Percentiles rank a stretch among this genome's conserved stretches.
These are phyloP conservation scores for Danio choprae DNA, from an alignment of 2,797 vertebrate species.

Conservation along the genomic window DNA sequence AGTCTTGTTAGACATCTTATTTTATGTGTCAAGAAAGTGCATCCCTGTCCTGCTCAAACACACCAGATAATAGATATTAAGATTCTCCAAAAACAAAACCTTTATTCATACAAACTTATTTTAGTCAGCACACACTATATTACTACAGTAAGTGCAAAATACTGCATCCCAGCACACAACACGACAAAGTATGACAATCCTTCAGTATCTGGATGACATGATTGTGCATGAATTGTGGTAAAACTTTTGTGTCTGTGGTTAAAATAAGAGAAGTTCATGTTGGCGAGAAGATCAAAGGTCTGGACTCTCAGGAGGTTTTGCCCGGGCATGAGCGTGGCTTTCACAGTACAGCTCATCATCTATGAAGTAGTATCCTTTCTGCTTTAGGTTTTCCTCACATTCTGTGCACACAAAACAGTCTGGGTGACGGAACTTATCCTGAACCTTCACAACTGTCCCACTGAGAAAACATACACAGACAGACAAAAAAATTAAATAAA, in stretches of 20 bases:
- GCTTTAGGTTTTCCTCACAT: constrained; percentile 95
- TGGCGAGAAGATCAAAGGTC: constrained; percentile 88
- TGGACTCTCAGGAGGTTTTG: constrained; percentile 90
- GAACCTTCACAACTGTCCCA: constrained; percentile 94
- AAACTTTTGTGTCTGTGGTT: constrained; percentile 6
- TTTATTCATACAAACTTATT: constrained; percentile 4
- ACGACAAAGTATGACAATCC: not conserved
- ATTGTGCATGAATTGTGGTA: not conserved
- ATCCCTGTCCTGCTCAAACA: not conserved
- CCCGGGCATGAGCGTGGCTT: constrained; percentile 87
- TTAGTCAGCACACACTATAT: not conserved
- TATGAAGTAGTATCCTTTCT: constrained; percentile 96
- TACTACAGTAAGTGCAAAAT: constrained; percentile 23
- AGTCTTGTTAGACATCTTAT: not conserved
- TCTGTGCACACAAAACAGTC: constrained; percentile 96
- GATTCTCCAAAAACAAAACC: not conserved
- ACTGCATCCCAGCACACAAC: constrained; percentile 17
- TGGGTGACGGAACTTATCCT: constrained; percentile 92
- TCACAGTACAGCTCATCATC: constrained; percentile 96
- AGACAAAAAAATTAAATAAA: not conserved
- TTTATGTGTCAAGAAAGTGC: not conserved
- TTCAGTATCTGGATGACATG: not conserved
- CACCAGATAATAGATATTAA: not conserved
- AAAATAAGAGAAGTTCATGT: constrained; percentile 52
- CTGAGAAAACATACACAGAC: constrained; percentile 38